Percentiles rank a stretch among this genome's conserved stretches.
These are phyloP conservation scores for Abscondita cerata DNA, from an alignment of 2,888 invertebrate species.

Conservation along the genomic window DNA sequence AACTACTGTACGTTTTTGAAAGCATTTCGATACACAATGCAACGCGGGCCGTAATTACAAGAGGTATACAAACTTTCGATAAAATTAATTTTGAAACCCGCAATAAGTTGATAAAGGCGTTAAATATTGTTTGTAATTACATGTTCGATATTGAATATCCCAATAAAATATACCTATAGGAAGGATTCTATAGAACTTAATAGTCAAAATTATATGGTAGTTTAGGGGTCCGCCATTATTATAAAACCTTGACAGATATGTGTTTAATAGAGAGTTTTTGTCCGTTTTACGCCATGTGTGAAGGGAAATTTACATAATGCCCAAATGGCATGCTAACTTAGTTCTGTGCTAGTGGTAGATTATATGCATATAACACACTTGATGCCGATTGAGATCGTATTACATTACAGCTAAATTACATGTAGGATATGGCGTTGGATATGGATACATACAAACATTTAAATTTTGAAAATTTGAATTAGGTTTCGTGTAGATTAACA, in stretches of 20 bases:
- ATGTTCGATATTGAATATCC: slow-evolving; percentile 3
- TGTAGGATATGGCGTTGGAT: slow-evolving; percentile 17
- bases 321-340: slow-evolving; percentile 53
- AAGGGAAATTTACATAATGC: slow-evolving; percentile 53
- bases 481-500: slow-evolving; percentile 18
- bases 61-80: no score
- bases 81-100: slow-evolving; percentile 3
- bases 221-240: slow-evolving; percentile 32
- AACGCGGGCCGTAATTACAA: no score
- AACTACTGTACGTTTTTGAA: no score
- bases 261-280: slow-evolving; percentile 48
- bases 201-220: slow-evolving; percentile 37
- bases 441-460: slow-evolving; percentile 14
- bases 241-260: slow-evolving; percentile 42
- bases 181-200: slow-evolving; percentile 15
- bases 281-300: slow-evolving; percentile 48
- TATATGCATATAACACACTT: slow-evolving; percentile 50
- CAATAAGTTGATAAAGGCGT: slow-evolving; percentile 6
- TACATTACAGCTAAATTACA: slow-evolving; percentile 50
- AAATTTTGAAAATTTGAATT: slow-evolving; percentile 21
- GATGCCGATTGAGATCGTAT: slow-evolving; percentile 54
- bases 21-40: no score
- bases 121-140: slow-evolving; percentile 19
- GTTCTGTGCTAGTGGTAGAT: slow-evolving; percentile 43
- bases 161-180: slow-evolving; percentile 1